Percentiles rank a stretch among this genome's conserved stretches.
These are phyloP conservation scores for Syndactyla subalaris DNA, from an alignment of 2,797 vertebrate species.

Conservation along the genomic window DNA sequence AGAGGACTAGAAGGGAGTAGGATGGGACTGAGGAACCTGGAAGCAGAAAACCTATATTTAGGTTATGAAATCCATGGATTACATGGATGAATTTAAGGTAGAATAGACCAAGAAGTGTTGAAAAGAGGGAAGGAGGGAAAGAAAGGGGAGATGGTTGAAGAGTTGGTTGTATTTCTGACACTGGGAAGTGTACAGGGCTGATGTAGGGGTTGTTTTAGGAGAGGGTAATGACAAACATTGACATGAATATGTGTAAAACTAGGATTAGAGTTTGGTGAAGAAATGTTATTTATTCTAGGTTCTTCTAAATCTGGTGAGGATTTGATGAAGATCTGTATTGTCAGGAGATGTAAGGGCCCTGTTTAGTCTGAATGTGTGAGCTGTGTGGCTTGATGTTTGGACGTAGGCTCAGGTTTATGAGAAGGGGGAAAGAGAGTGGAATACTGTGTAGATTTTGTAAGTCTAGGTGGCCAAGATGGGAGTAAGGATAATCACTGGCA, in stretches of 20 bases:
- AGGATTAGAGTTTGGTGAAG: neutral
- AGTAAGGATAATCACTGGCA: neutral
- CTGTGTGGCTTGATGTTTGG: neutral
- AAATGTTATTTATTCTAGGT: neutral
- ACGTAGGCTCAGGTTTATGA: neutral
- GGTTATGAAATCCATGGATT: neutral
- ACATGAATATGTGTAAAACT: neutral
- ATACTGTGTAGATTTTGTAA: neutral
- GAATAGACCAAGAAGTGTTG: neutral
- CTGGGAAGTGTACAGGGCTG: neutral
- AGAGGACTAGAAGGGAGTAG: neutral
- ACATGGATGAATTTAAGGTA: neutral
- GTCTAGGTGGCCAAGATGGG: neutral
- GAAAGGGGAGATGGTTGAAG: neutral
- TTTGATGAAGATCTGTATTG: neutral
- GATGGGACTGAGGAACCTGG: neutral
- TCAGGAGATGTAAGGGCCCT: neutral
- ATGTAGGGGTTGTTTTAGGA: neutral
- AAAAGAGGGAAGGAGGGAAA: neutral
- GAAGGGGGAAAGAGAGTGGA: neutral
- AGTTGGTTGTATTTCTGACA: neutral
- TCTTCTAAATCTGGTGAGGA: neutral
- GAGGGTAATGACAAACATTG: neutral
- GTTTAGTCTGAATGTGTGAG: neutral
- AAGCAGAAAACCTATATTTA: neutral